These are phyloP conservation scores for Choristoneura rosaceana DNA, from an alignment of 2,888 invertebrate genomes.

Conservation along the genomic window DNA sequence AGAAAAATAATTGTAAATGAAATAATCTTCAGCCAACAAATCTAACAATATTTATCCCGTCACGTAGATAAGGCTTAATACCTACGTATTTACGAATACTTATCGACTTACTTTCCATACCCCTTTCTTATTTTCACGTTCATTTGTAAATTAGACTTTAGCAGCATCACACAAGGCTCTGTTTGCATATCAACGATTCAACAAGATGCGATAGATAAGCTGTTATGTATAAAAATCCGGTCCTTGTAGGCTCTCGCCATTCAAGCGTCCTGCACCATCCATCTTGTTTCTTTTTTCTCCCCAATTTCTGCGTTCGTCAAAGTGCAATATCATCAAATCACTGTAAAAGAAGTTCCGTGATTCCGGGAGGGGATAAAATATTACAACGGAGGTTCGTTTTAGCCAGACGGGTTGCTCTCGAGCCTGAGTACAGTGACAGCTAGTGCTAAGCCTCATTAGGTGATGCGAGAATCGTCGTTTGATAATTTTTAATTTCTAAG, in stretches of 20 bases:
- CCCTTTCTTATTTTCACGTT: not conserved
- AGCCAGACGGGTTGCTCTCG: constrained; percentile 58
- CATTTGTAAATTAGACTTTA: not conserved
- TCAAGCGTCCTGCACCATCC: constrained; percentile 60
- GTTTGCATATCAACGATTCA: not conserved
- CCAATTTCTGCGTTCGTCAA: constrained; percentile 70
- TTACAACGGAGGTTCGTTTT: constrained; percentile 78
- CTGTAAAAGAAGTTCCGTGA: constrained; percentile 83
- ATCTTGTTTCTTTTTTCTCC: constrained; percentile 72
- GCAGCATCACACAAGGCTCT: not conserved
- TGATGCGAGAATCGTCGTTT: no score
- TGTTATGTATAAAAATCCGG: constrained; percentile 31
- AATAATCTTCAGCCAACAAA: constrained; percentile 2
- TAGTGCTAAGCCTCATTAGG: not conserved
- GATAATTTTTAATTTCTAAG: no score
- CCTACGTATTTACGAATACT: constrained; percentile 46
- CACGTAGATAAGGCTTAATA: no score
- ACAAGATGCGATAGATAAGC: constrained; percentile 5
- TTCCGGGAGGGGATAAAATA: constrained; percentile 79
- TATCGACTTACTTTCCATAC: constrained; percentile 31
- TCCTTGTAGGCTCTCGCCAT: constrained; percentile 46
- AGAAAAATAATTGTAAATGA: no score
- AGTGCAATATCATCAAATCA: constrained; percentile 85
- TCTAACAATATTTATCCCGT: no score
- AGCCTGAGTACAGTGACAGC: constrained; percentile 28